phyloP scores from a whole-genome alignment of 2,113 vertebrate species.

The Istiophorus platypterus region DNA sequence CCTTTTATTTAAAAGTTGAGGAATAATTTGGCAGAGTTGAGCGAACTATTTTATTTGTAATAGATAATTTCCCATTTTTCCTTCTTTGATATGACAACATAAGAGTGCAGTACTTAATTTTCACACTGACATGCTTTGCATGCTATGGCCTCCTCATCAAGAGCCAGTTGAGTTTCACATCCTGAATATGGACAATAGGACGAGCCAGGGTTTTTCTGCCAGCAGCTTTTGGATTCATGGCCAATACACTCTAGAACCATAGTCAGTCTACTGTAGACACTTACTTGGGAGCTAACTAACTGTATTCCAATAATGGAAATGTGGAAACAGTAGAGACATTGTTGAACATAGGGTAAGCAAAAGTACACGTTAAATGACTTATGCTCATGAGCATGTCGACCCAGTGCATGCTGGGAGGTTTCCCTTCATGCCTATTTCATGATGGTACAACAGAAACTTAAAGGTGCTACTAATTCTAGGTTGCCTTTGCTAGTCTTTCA shows the following conservation, averaged over 20 bases:
- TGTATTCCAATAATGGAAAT: background rate
- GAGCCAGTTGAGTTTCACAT: background rate
- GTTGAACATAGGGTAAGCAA: background rate
- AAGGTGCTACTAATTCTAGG: background rate
- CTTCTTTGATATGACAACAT: background rate
- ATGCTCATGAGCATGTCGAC: background rate
- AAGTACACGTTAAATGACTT: slow-evolving; percentile 9
- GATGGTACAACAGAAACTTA: background rate
- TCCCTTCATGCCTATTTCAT: background rate
- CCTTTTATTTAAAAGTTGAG: background rate
- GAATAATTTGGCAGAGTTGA: background rate
- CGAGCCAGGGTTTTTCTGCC: background rate
- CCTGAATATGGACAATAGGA: slow-evolving; percentile 11
- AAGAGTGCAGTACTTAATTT: background rate
- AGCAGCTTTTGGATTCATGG: background rate
- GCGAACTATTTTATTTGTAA: background rate
- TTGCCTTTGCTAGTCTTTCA: background rate
- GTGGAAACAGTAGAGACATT: slow-evolving; percentile 1
- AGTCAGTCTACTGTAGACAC: background rate
- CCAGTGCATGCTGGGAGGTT: slow-evolving; percentile 26
- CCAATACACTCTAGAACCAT: background rate
- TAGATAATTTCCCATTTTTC: background rate
- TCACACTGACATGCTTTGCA: background rate
- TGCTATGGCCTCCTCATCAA: background rate
- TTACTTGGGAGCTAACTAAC: background rate